phyloP scores from a whole-genome alignment of 2,888 invertebrate species.

The Helicoverpa assulta region DNA sequence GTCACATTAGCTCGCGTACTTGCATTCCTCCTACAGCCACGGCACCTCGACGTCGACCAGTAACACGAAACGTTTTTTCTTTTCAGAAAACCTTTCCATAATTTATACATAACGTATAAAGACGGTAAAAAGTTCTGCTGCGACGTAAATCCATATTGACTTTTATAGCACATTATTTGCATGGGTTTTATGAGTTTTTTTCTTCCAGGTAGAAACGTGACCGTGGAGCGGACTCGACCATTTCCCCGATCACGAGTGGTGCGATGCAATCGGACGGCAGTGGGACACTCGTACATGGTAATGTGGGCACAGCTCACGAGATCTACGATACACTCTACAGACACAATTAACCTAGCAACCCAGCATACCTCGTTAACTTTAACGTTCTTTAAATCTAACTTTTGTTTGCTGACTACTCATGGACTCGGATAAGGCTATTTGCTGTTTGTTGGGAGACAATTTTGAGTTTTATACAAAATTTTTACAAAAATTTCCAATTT shows the following conservation, averaged over 20 bases:
- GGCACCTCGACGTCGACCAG: slow-evolving; percentile 61
- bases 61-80: slow-evolving; percentile 53
- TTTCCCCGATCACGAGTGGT: slow-evolving; percentile 82
- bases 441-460: background rate
- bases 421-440: slow-evolving; percentile 34
- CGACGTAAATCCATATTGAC: slow-evolving; percentile 70
- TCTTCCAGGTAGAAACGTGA: slow-evolving; percentile 83
- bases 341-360: slow-evolving; percentile 82
- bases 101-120: slow-evolving; percentile 66
- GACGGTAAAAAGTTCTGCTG: slow-evolving; percentile 68
- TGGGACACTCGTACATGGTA: slow-evolving; percentile 76
- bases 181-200: slow-evolving; percentile 71
- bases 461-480: no score
- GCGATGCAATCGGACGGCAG: slow-evolving; percentile 76
- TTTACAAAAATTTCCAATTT: no score
- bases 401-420: slow-evolving; percentile 47
- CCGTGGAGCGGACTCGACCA: slow-evolving; percentile 73
- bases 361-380: slow-evolving; percentile 71
- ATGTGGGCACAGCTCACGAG: slow-evolving; percentile 64
- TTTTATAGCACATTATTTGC: slow-evolving; percentile 81
- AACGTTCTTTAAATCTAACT: slow-evolving; percentile 62
- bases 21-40: slow-evolving; percentile 74
- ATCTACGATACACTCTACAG: slow-evolving; percentile 62
- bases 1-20: slow-evolving; percentile 68
- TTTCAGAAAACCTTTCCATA: slow-evolving; percentile 37